Conservation (phyloP, 1,140 invertebrate genomes). For the Aculops lycopersici region DNA sequence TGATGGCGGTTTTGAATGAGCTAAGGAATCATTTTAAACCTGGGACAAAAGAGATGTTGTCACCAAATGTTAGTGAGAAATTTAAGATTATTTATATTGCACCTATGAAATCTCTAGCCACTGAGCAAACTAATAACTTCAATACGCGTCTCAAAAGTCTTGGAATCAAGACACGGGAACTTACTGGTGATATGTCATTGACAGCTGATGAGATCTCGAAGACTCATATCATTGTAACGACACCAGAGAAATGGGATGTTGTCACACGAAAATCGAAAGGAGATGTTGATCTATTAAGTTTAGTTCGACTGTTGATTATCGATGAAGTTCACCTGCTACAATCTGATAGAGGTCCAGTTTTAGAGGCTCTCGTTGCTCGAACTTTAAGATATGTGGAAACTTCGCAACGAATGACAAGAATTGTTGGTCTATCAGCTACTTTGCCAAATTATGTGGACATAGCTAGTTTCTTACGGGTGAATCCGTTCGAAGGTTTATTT, state of each 20-base stretch:
- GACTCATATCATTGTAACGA: slow-evolving; percentile 92
- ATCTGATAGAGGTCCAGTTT: slow-evolving; percentile 81
- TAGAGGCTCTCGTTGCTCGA: slow-evolving; percentile 79
- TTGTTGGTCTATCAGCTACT: slow-evolving; percentile 88
- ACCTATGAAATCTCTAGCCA: slow-evolving; percentile 93
- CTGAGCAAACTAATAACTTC: slow-evolving; percentile 92
- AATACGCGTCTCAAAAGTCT: slow-evolving; percentile 36
- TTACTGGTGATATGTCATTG: slow-evolving; percentile 93
- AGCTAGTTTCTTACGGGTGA: slow-evolving; percentile 66
- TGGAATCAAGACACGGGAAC: slow-evolving; percentile 51
- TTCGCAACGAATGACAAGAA: slow-evolving; percentile 79
- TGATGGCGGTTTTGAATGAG: slow-evolving; percentile 62
- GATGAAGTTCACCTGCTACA: slow-evolving; percentile 95
- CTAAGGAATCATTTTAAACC: slow-evolving; percentile 48
- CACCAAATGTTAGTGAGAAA: slow-evolving; percentile 34
- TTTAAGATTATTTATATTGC: slow-evolving; percentile 98
- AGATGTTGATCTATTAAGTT: slow-evolving; percentile 54
- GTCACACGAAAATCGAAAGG: slow-evolving; percentile 75
- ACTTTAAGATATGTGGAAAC: slow-evolving; percentile 73
- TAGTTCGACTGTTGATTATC: slow-evolving; percentile 79
- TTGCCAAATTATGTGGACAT: slow-evolving; percentile 93
- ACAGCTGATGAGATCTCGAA: slow-evolving; percentile 71
- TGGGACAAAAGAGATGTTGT: slow-evolving; percentile 25
- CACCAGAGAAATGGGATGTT: slow-evolving; percentile 98
- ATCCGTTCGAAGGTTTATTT: slow-evolving; percentile 65